Evolutionary conservation across 2,888 invertebrate species (phyloP).

Genomic region (Chymomyza fuscimana): DNA sequence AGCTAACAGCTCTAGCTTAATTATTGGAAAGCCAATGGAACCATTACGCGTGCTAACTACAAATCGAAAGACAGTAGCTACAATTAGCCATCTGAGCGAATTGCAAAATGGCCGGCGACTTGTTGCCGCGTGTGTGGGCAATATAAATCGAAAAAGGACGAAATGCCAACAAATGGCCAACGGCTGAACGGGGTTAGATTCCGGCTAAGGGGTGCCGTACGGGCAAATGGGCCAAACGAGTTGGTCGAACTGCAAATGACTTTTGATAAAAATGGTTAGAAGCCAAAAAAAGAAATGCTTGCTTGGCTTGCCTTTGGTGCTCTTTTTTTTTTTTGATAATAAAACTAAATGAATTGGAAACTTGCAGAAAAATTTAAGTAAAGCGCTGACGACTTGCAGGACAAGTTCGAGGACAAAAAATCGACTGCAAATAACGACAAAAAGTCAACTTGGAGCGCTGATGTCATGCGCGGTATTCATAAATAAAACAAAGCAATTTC

Average conservation of each 20-base stretch:
- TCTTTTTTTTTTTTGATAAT: slow-evolving; percentile 33
- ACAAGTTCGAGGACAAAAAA: slow-evolving; percentile 16
- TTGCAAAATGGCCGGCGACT: slow-evolving; percentile 45
- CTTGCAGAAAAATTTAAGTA: slow-evolving; percentile 59
- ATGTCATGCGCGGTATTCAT: slow-evolving; percentile 58
- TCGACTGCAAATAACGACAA: slow-evolving; percentile 38
- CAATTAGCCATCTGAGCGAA: slow-evolving; percentile 50
- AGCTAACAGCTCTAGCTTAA: background rate
- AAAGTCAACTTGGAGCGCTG: slow-evolving; percentile 40
- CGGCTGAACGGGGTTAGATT: background rate
- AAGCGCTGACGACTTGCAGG: slow-evolving; percentile 34
- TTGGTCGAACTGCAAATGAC: slow-evolving; percentile 70
- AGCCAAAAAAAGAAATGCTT: background rate
- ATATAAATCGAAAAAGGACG: slow-evolving; percentile 42
- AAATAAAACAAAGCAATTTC: slow-evolving; percentile 50
- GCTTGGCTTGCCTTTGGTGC: slow-evolving; percentile 24
- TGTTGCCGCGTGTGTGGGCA: slow-evolving; percentile 51
- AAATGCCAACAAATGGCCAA: slow-evolving; percentile 10
- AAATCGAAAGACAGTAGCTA: slow-evolving; percentile 45
- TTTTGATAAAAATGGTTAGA: slow-evolving; percentile 24
- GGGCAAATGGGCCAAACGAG: slow-evolving; percentile 33
- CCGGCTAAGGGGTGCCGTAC: background rate
- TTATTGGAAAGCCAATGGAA: slow-evolving; percentile 41
- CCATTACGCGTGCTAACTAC: slow-evolving; percentile 23
- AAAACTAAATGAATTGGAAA: slow-evolving; percentile 72